These are phyloP conservation scores for Gymnocheta viridis DNA, from an alignment of 2,888 invertebrate species.

Conservation along the genomic window DNA sequence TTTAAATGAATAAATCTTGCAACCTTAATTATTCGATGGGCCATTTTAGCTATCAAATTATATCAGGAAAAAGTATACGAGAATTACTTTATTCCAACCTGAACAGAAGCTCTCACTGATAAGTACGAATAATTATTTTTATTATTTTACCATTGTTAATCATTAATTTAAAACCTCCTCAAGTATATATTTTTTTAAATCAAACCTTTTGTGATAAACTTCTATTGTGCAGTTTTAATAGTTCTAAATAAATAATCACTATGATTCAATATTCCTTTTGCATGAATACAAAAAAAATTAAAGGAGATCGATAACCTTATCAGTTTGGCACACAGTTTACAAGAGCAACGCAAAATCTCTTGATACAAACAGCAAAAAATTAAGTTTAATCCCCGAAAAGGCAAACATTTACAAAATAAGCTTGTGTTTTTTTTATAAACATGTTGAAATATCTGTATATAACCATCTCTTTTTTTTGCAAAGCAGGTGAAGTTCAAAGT, in stretches of 20 bases:
- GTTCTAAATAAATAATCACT: too few relatives aligned
- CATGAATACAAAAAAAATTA: neutral
- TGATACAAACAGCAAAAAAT: neutral
- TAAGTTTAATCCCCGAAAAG: neutral
- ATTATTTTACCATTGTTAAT: too few relatives aligned
- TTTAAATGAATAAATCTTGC: too few relatives aligned
- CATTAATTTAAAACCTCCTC: too few relatives aligned
- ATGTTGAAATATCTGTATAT: neutral
- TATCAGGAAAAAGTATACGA: too few relatives aligned
- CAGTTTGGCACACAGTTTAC: neutral
- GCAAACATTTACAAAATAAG: neutral
- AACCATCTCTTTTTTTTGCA: neutral
- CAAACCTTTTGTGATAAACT: too few relatives aligned
- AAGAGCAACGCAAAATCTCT: neutral
- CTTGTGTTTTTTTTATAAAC: conserved; percentile 1
- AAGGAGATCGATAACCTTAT: neutral
- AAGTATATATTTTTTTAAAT: too few relatives aligned
- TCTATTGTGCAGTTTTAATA: neutral
- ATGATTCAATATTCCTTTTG: neutral
- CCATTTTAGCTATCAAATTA: too few relatives aligned
- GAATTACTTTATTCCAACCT: too few relatives aligned
- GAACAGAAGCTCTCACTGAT: too few relatives aligned
- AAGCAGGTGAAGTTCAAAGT: conserved; percentile 8
- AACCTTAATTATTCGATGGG: too few relatives aligned
- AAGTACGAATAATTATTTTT: too few relatives aligned